phyloP scores from a whole-genome alignment of 2,113 vertebrate species.

The Antechinus flavipes region DNA sequence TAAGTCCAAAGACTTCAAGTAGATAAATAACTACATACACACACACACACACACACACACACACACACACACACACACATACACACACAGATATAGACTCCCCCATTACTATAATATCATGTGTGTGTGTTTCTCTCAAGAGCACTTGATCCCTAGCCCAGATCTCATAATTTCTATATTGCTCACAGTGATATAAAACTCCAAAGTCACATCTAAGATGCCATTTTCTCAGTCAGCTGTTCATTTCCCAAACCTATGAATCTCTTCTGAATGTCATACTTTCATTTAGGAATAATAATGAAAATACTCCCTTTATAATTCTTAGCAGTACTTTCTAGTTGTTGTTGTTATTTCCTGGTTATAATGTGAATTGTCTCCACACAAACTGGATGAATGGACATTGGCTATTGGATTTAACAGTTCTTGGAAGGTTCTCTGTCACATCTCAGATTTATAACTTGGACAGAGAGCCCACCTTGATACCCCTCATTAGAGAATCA shows the following conservation, averaged over 20 bases:
- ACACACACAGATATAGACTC: too few species aligned
- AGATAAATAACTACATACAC: not conserved
- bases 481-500: not conserved
- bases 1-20: not conserved
- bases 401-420: not conserved
- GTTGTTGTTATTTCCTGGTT: not conserved
- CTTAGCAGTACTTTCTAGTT: not conserved
- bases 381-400: not conserved
- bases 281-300: not conserved
- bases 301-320: not conserved
- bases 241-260: not conserved
- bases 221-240: not conserved
- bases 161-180: not conserved
- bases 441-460: not conserved
- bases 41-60: not conserved
- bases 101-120: too few species aligned
- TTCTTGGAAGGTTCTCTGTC: not conserved
- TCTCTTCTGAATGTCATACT: not conserved
- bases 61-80: not conserved
- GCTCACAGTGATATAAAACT: not conserved
- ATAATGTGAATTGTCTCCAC: not conserved
- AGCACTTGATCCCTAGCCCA: not conserved
- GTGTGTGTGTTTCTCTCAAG: not conserved
- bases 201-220: not conserved
- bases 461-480: not conserved